A percentile compares a stretch with the other conserved stretches of the same genome.
phyloP scores from a whole-genome alignment of 2,888 invertebrate genomes.

The Liposcelis brunnea region DNA sequence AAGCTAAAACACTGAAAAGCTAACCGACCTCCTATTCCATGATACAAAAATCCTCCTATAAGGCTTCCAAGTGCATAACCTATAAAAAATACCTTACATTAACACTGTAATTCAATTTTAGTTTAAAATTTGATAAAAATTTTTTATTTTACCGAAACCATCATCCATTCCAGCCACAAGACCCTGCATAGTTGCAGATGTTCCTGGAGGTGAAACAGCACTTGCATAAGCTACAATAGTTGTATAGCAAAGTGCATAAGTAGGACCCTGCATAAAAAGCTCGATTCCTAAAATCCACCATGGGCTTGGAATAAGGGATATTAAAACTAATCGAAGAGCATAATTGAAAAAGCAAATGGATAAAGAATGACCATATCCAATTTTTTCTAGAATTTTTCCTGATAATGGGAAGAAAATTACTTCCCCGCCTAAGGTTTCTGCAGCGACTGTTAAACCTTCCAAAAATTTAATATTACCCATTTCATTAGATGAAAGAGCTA shows the following conservation, averaged over 20 bases:
- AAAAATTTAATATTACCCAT: constrained; percentile 53
- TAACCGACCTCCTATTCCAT: constrained; percentile 38
- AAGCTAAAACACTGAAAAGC: constrained; percentile 35
- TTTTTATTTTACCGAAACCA: constrained; percentile 42
- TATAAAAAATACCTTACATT: constrained; percentile 22
- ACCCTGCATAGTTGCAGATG: constrained; percentile 71
- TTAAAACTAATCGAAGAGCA: constrained; percentile 51
- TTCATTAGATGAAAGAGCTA: constrained; percentile 42
- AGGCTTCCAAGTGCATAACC: constrained; percentile 63
- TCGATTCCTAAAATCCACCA: constrained; percentile 74
- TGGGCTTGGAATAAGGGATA: constrained; percentile 58
- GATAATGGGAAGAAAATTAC: constrained; percentile 57
- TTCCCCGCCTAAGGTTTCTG: constrained; percentile 63
- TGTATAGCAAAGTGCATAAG: constrained; percentile 72
- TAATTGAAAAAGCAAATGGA: constrained; percentile 63
- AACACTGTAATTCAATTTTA: constrained; percentile 8
- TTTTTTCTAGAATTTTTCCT: constrained; percentile 58
- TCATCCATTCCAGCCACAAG: constrained; percentile 80
- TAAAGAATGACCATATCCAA: constrained; percentile 62
- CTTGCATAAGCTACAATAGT: constrained; percentile 59
- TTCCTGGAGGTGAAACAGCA: constrained; percentile 47
- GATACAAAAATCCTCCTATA: constrained; percentile 51
- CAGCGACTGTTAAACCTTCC: constrained; percentile 62
- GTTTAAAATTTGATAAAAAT: constrained; percentile 4
- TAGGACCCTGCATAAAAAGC: constrained; percentile 65